These are phyloP conservation scores for Xyliphius kryptos DNA, from an alignment of 2,113 vertebrate genomes.

Conservation along the genomic window DNA sequence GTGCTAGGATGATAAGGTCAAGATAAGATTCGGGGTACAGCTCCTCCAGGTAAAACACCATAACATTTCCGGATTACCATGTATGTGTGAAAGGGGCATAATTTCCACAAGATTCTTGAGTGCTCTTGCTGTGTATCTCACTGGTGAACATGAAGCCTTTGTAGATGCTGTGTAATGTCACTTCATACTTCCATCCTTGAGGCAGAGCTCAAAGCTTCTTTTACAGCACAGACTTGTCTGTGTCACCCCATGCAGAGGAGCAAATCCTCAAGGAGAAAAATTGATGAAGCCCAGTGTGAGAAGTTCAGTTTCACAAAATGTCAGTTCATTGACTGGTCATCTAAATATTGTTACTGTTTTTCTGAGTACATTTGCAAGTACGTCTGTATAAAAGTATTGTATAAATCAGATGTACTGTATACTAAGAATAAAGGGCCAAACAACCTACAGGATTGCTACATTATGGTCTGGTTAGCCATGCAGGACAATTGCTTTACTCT, in stretches of 20 bases:
- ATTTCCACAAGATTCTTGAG: too few relatives aligned
- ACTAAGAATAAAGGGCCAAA: too few relatives aligned
- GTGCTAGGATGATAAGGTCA: too few relatives aligned
- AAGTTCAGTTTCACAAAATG: too few relatives aligned
- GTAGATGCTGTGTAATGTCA: conserved; percentile 42
- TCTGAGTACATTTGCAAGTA: conserved; percentile 1
- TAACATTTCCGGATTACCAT: too few relatives aligned
- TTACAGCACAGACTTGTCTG: conserved; percentile 53
- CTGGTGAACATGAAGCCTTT: conserved; percentile 3
- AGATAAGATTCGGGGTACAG: too few relatives aligned
- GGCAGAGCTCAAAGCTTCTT: conserved; percentile 56
- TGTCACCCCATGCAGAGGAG: conserved; percentile 49
- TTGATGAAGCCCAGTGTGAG: background rate
- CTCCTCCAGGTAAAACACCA: too few relatives aligned
- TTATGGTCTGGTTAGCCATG: conserved; percentile 20
- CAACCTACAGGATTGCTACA: conserved; percentile 17
- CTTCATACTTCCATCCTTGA: conserved; percentile 54
- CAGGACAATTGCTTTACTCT: conserved; percentile 29
- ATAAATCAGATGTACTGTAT: background rate
- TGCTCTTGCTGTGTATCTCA: conserved; percentile 25
- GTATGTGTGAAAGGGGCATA: too few relatives aligned
- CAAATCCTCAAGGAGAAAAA: conserved; percentile 52
- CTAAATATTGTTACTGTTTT: conserved; percentile 9
- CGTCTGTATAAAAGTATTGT: conserved; percentile 3
- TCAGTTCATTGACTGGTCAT: conserved; percentile 23